Base-by-base conservation (phyloP, 2,888 invertebrate genomes). In the Heteropelma amictum region DNA sequence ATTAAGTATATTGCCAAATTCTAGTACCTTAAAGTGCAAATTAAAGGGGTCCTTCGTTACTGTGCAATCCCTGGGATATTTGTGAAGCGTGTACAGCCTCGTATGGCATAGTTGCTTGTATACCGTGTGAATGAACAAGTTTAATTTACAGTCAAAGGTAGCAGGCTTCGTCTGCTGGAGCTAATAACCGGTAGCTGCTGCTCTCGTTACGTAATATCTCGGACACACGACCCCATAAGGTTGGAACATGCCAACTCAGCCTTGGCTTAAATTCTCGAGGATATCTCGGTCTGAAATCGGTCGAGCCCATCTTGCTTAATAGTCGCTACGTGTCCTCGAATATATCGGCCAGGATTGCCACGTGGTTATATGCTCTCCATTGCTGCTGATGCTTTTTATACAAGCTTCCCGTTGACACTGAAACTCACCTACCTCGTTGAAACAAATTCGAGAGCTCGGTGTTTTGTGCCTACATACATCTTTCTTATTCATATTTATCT, bases 311-410 rank as follows among this genome's bases (percentile, higher is more conserved):
- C 83, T 81, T 77, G 79, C 79, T 76, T 87, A 88, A 88, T 85
- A 84, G 86, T 79, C 75, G 61, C 84, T 87, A 87, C 88, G 88
- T 88, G 87, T 86, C 81, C 82, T 79, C 78, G 85, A 87, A 88
- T 87, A 86, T 81, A 81, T 81, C 80, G 79, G 71, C 54, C 10
- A 72, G 56, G 56, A 72, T 73, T 35, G 38, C 70, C 68, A 71
- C 30, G 28, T 38, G 28, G 28, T 30, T 51, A 28, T 38, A 47
- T 21, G 42, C 51, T 49, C 49, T 26, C 35, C 28, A n/a, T 28
- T 35, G 65, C 60, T 65, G 71, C 42, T 65, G 64, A 53, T 72
- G 42, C 58, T 71, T 71, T 72, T 63, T 69, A 51, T 64, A 35
- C 33, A 61, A 47, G 40, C 63, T 70, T 45, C 33, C 6, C 54